phyloP scores from a whole-genome alignment of 2,888 invertebrate genomes.

The Anthrax anthrax region DNA sequence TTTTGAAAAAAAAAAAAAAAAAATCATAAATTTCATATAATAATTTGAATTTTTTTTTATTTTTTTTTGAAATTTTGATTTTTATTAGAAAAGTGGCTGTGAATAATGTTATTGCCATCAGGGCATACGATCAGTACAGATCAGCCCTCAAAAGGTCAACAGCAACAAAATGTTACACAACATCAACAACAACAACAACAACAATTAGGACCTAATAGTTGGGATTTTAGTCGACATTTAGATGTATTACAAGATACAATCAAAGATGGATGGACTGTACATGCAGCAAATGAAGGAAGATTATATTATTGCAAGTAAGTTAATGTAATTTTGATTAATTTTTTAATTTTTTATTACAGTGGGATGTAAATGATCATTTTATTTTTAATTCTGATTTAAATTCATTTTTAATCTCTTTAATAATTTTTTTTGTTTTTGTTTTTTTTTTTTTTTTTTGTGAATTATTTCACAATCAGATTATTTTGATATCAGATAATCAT shows the following conservation, averaged over 20 bases:
- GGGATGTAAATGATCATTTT: neutral
- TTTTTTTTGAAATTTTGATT: neutral
- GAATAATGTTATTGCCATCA: slow-evolving; percentile 34
- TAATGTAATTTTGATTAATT: too few relatives aligned
- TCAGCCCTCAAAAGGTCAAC: slow-evolving; percentile 15
- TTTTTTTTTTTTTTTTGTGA: too few relatives aligned
- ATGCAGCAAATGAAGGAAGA: slow-evolving; percentile 61
- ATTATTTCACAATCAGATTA: too few relatives aligned
- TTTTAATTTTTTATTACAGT: neutral
- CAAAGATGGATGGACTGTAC: slow-evolving; percentile 66
- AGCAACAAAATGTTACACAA: slow-evolving; percentile 11
- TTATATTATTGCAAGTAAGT: slow-evolving; percentile 88
- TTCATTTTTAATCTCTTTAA: too few relatives aligned
- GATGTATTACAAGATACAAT: slow-evolving; percentile 44
- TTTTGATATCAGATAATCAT: too few relatives aligned
- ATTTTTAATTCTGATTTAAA: too few relatives aligned
- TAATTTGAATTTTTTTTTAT: too few relatives aligned
- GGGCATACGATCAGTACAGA: slow-evolving; percentile 32
- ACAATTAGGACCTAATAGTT: slow-evolving; percentile 18
- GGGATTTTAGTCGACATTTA: slow-evolving; percentile 32
- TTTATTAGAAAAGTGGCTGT: neutral
- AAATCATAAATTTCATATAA: too few relatives aligned
- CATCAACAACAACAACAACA: neutral
- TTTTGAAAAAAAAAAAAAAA: too few relatives aligned
- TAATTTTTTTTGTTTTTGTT: too few relatives aligned